Base-by-base conservation (phyloP, 2,888 invertebrate genomes). In the Dioctria rufipes region DNA sequence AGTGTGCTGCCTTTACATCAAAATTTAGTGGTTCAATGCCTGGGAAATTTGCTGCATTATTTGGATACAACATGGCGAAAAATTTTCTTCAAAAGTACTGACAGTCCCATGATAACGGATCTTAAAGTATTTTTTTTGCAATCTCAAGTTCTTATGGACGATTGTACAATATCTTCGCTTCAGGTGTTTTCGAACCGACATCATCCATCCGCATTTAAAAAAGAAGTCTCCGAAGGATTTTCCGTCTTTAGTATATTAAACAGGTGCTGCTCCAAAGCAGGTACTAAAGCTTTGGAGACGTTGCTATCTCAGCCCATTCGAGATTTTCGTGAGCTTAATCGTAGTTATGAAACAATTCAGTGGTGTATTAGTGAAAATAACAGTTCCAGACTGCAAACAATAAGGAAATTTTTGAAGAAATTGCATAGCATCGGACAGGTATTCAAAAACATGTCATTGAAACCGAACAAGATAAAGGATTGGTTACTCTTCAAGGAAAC, bases 181-280 rank as follows among this genome's bases (percentile, higher is more conserved):
- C 92, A 94, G 86, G 92, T 95, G 81, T 93, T 95, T 85, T 90
- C 92, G 66, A 61, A 83, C 61, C 11, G 40, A 9, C 60, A 78
- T 51, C 78, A 80, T 63, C 93, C 94, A n/a, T 92, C 93, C 42
- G 90, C 90, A 40, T 93, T 92, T 84, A 94, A 93, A 85, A 89
- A 88, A 11, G 87, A 87, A 84, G 87, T 86, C 2, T 91, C 91
- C 84, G 93, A 93, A 86, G 93, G 93, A 0, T 87, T 92, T 11
- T 84, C 84, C 3, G 37, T 84, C 2, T 84, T 75, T 75, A 81
- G 80, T 37, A 5, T 84, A 5, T 54, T 84, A 9, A 82, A 83
- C 80, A 51, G 73, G 40, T 84, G 84, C 60, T 79, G 58, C 5
- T 84, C 84, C 0, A 80, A 81, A 3, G 80, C 83, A 54, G 84